Evolutionary conservation across 2,113 vertebrate genomes (phyloP).

Genomic region (Calyptommatus sinebrachiatus): DNA sequence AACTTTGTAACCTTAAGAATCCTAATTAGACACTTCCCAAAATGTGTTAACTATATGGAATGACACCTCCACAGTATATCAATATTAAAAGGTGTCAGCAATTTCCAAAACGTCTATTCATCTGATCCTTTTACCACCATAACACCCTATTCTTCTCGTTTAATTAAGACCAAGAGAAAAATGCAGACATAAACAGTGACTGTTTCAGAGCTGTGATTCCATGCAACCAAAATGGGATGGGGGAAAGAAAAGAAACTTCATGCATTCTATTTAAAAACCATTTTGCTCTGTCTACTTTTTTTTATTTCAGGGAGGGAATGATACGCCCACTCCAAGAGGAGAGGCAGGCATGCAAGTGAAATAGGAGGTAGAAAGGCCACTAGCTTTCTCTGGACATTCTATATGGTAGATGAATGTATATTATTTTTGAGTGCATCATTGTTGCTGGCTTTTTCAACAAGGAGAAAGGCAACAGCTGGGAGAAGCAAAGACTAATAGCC

Average conservation of each 20-base stretch:
- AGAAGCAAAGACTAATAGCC: background rate
- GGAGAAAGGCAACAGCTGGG: background rate
- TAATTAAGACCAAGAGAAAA: background rate
- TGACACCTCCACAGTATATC: conserved; percentile 36
- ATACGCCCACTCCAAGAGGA: background rate
- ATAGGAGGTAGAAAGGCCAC: background rate
- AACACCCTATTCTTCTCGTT: background rate
- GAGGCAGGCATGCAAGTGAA: too few species aligned
- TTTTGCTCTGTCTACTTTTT: background rate
- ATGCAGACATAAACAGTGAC: background rate
- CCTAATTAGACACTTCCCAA: background rate
- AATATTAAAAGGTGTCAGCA: conserved; percentile 8
- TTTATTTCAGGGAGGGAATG: background rate
- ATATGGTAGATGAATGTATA: background rate
- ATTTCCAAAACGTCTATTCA: background rate
- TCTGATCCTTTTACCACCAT: background rate
- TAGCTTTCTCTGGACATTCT: background rate
- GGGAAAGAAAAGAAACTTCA: background rate
- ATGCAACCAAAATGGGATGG: conserved; percentile 15
- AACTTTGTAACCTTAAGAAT: conserved; percentile 13
- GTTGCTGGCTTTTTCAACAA: background rate
- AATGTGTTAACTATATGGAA: conserved; percentile 23
- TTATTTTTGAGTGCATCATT: background rate
- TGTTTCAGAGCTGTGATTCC: conserved; percentile 34
- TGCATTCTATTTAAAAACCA: conserved; percentile 13